phyloP scores from a whole-genome alignment of 2,113 vertebrate species.

The Neolamprologus ventralis region DNA sequence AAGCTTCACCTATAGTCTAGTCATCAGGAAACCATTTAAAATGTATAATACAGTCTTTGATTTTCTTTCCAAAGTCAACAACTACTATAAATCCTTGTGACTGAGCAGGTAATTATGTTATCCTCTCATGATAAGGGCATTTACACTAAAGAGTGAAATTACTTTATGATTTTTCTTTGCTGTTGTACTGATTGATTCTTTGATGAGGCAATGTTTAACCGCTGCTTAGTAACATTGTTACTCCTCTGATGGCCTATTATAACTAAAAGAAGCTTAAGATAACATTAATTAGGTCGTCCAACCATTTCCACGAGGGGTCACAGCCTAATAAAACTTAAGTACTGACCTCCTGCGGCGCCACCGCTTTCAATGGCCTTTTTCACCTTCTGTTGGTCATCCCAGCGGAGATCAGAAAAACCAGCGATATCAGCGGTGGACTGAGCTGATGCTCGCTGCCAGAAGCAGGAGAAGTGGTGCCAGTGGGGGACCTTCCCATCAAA shows the following conservation, averaged over 20 bases:
- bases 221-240: not conserved
- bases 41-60: not conserved
- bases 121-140: not conserved
- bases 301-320: not conserved
- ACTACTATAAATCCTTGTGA: not conserved
- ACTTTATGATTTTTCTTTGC: not conserved
- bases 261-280: not conserved
- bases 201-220: not conserved
- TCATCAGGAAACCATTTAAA: not conserved
- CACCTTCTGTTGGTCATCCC: slow-evolving; percentile 95
- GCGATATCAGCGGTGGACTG: slow-evolving; percentile 78
- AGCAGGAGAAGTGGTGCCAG: slow-evolving; percentile 97
- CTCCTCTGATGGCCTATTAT: not conserved
- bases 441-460: slow-evolving; percentile 85
- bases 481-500: slow-evolving; percentile 96
- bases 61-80: not conserved
- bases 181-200: not conserved
- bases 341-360: slow-evolving; percentile 66
- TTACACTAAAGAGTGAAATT: not conserved
- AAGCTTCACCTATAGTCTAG: not conserved
- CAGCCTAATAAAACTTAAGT: not conserved
- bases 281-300: not conserved
- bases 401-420: slow-evolving; percentile 86
- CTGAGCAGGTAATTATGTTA: not conserved
- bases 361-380: slow-evolving; percentile 89